Evolutionary conservation across 2,797 vertebrate genomes (phyloP), one percentile per base, ranked within the genome.

Genomic region (Tinamus major): DNA sequence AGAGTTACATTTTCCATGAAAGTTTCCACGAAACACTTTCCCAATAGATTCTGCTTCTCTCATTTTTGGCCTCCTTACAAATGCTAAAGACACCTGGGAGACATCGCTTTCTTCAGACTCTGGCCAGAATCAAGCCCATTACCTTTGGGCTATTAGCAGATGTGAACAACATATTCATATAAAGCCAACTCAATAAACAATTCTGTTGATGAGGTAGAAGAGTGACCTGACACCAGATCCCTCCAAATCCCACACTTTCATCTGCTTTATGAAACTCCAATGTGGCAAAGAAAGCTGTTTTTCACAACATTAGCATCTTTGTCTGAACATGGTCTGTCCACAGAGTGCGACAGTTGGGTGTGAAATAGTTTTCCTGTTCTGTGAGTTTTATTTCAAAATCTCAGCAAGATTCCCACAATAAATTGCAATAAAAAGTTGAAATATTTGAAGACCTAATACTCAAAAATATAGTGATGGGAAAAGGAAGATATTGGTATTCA

Each of bases 91-190:
- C 87, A 87, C 92, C 77, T 85, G 83, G 89, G 92, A 90, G 67
- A 61, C 87, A 88, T 82, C 92, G 79, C 35, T 71, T 85, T 61
- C 69, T 77, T 69, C 77, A 62, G 69, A 15, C 23, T 51, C 63
- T 70, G 90, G 72, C 61, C 85, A 58, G 49, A 37, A n/a, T 51
- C 24, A 48, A 85, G 35, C 31, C 63, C 49, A 35, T 94, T 91
- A 89, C 78, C 87, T 79, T 39, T 63, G 55, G 87, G 59, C n/a
- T 77, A 85, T 90, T 83, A 93, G 86, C 82, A 94, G 74, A 89
- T 91, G 85, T 67, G 91, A 89, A 69, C 59, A 56, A 86, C 68
- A 61, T 83, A 72, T 79, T 91, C 78, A 59, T 46, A 74, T 55
- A 68, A 86, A 91, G 69, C 74, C 81, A 89, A 56, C 69, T 68